These are phyloP conservation scores for Apamea anceps DNA, from an alignment of 2,888 invertebrate species.

Conservation along the genomic window DNA sequence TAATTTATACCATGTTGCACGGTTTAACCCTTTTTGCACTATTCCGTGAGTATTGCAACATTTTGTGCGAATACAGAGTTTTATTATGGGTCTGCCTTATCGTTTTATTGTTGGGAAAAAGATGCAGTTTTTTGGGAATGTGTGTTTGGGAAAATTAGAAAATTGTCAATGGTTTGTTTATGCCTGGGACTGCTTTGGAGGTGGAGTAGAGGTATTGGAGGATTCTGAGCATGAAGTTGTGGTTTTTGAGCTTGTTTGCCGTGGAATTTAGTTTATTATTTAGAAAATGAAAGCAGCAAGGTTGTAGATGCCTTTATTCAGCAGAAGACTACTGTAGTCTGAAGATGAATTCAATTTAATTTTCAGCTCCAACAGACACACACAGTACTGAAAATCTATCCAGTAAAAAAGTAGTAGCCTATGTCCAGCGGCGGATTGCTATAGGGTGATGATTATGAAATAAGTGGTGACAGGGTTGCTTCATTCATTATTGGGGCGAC, in stretches of 20 bases:
- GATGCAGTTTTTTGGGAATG: constrained; percentile 21
- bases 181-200: constrained; percentile 2
- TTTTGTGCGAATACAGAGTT: constrained; percentile 35
- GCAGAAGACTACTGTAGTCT: neutral
- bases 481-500: no score
- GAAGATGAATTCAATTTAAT: neutral
- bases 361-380: neutral
- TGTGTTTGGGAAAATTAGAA: constrained; percentile 1
- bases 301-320: neutral
- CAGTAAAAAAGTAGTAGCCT: neutral
- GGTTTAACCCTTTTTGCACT: constrained; percentile 65
- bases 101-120: constrained; percentile 21
- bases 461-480: neutral
- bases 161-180: constrained; percentile 2
- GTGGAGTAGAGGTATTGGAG: neutral
- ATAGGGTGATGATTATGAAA: neutral
- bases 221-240: neutral
- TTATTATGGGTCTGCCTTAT: constrained; percentile 42
- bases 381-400: neutral
- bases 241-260: neutral
- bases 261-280: no score
- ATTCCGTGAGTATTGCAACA: constrained; percentile 56
- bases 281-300: neutral
- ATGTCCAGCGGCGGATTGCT: no score
- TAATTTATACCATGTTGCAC: constrained; percentile 71